These are phyloP conservation scores for Megaceryle maxima DNA, from an alignment of 2,113 vertebrate species.

Conservation along the genomic window DNA sequence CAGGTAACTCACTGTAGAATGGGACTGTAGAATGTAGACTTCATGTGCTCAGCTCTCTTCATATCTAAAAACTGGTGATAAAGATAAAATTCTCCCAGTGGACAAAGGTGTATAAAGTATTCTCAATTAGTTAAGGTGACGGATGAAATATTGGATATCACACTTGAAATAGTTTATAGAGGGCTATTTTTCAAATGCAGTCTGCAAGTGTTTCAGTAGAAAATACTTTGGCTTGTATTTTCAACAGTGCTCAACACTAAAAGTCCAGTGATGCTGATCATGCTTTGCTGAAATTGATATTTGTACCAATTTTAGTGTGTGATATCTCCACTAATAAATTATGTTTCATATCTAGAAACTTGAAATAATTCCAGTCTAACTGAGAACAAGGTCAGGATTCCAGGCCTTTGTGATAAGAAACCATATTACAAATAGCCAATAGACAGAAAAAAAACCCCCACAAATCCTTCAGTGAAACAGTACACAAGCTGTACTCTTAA, in stretches of 20 bases:
- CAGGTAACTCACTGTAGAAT: neutral
- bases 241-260: neutral
- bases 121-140: accelerated
- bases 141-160: neutral
- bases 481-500: neutral
- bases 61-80: neutral
- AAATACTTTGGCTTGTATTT: neutral
- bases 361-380: neutral
- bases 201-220: neutral
- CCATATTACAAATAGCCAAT: neutral
- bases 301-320: neutral
- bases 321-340: neutral
- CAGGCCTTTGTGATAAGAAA: neutral
- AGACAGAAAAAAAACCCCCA: neutral
- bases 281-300: neutral
- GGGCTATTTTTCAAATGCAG: neutral
- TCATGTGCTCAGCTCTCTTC: neutral
- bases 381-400: neutral
- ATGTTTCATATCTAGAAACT: neutral
- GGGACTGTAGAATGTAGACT: neutral
- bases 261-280: neutral
- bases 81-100: neutral
- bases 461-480: neutral
- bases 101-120: neutral
- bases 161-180: neutral